Evolutionary conservation across 1,140 invertebrate species (phyloP), one percentile per base, ranked within the genome.

Genomic region (Eubasilissa regina): DNA sequence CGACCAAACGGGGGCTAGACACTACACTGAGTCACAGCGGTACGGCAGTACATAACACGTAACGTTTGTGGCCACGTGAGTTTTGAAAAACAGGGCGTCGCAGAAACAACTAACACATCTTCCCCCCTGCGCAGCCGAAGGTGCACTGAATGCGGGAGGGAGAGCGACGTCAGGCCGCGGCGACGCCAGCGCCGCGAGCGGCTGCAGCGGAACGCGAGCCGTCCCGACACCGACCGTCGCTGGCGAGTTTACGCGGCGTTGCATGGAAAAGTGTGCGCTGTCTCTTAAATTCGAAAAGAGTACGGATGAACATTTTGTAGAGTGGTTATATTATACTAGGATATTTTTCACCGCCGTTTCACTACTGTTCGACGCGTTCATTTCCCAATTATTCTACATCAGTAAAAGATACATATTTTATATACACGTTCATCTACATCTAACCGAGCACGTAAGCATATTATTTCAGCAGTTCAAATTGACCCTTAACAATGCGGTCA

Each of bases 61-160:
- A 76, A 76, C 58, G 56, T 76, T 15, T n/a, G 43, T 12, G 19
- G 74, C 74, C 74, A 76, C 74, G 74, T 76, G 74, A 76, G 74
- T n/a, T 21, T 58, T 53, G 43, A 11, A 43, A 64, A 35, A 62
- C 11, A 4, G 56, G 21, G 45, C 44, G 45, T 13, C 58, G 45
- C 48, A n/a, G 19, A 60, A 9, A 19, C 43, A 45, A 45, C 15
- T 3, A 3, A 47, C 13, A 47, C 74, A 35, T 10, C 15, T 9
- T 35, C n/a, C 74, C 74, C 64, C 74, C 45, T n/a, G 74, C 74
- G 44, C 74, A 47, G 74, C 47, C 45, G 58, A 56, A 76, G 74
- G 74, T 62, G 74, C 55, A 76, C 74, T 76, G 58, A 51, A 56
- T 4, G 68, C 21, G 58, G 74, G 45, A 76, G 58, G 53, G 56